Base-by-base conservation (phyloP, 53 echinoderm and acorn worm genomes). In the Holothuria scabra region DNA sequence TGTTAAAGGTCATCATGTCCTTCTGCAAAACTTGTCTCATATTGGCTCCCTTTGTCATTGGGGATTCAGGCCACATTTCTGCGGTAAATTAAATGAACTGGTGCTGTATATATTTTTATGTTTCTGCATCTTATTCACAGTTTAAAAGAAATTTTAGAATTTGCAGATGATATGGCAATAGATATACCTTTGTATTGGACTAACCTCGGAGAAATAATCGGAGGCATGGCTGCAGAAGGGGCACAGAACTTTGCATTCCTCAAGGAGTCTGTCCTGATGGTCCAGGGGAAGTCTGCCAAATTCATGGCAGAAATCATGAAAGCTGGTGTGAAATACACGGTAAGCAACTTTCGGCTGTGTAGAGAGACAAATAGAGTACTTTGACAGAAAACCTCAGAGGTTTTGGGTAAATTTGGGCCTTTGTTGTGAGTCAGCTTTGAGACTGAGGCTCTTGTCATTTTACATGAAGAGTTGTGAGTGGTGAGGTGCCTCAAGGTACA, bases 81-180 rank as follows among this genome's bases (percentile, higher is more conserved):
- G 2, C 2, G 41, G 41, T 41, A 41, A 41, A 41, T 41, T 2
- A 41, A 16, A 16, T 52, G 14, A 18, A 52, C 52, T 52, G 52
- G 18, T 16, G 14, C 52, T 52, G 1, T 16, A 18, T 52, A 52
- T 16, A 22, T 44, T 21, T 20, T 13, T 0, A 31, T 66, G 67
- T 23, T 11, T 87, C 20, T 69, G 22, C 0, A 68, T 59, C 24
- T 41, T 34, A 20, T 46, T 30, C 46, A 5, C 86, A 93, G 96
- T 44, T 80, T 93, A 12, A 85, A 85, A 18, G 94, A 87, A 49
- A 79, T 92, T 33, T 59, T 97, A 64, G 86, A 90, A 37, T 92
- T 87, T 83, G 97, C 92, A 12, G 97, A 97, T 12, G 94, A 97
- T 79, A 94, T 97, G 93, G 97, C 92, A 28, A 90, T 94, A 59